Evolutionary conservation across 2,113 vertebrate genomes (phyloP).

Genomic region (Chloropsis hardwickii): DNA sequence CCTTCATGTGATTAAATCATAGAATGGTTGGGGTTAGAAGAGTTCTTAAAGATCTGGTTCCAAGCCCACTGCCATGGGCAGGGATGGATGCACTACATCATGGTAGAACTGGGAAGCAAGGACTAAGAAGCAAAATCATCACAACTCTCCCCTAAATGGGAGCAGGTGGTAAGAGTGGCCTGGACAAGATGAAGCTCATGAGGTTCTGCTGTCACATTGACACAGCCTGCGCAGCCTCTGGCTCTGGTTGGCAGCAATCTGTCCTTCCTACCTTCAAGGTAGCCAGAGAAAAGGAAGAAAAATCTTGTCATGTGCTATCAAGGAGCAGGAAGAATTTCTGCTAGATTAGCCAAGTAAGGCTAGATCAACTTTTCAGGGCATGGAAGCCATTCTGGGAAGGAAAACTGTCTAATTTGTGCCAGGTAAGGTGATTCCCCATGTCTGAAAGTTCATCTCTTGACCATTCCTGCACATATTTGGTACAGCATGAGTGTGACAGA

Average conservation of each 20-base stretch:
- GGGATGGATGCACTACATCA: background rate
- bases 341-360: background rate
- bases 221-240: background rate
- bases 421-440: background rate
- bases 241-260: background rate
- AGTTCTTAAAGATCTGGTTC: background rate
- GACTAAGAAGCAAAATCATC: background rate
- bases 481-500: background rate
- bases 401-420: background rate
- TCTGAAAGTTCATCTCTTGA: background rate
- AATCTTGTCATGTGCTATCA: background rate
- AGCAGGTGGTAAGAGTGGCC: background rate
- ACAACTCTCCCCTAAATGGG: background rate
- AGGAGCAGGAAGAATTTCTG: background rate
- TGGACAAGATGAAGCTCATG: background rate
- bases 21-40: background rate
- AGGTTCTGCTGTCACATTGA: background rate
- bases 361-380: background rate
- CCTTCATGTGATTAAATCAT: background rate
- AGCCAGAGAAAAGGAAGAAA: background rate
- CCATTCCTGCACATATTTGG: accelerated
- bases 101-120: background rate
- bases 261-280: background rate
- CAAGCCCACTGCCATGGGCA: background rate
- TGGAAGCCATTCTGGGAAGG: background rate